A percentile compares a stretch with the other conserved stretches of the same genome.
These are phyloP conservation scores for Cordilura impudica DNA, from an alignment of 2,888 invertebrate genomes.

Conservation along the genomic window DNA sequence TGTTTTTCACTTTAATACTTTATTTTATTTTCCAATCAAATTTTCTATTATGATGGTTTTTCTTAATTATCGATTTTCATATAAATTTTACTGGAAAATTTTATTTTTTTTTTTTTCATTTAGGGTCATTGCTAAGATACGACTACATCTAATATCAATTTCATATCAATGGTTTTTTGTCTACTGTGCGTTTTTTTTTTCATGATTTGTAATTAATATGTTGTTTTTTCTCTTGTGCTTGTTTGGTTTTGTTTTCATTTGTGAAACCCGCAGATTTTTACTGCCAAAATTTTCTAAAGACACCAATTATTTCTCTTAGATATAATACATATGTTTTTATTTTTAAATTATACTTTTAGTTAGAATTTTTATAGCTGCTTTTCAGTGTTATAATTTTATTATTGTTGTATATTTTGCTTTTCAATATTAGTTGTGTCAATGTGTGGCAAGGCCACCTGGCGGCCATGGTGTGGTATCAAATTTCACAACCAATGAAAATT, in stretches of 20 bases:
- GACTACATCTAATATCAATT: slow-evolving; percentile 11
- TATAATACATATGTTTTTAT: no score
- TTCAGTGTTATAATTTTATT: not conserved
- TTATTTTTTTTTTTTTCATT: not conserved
- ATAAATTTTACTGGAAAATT: no score
- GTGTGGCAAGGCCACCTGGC: slow-evolving; percentile 57
- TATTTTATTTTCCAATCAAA: no score
- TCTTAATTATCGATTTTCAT: not conserved
- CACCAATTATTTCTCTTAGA: slow-evolving; percentile 30
- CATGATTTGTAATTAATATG: slow-evolving; percentile 41
- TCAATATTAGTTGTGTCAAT: slow-evolving; percentile 23
- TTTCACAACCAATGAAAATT: slow-evolving; percentile 41
- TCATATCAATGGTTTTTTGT: slow-evolving; percentile 18
- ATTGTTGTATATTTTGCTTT: slow-evolving; percentile 24
- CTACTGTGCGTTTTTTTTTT: not conserved
- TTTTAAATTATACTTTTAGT: not conserved
- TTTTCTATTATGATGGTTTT: not conserved
- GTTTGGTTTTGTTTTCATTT: not conserved
- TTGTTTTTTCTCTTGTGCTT: no score
- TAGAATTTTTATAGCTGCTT: slow-evolving; percentile 3
- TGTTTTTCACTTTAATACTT: no score
- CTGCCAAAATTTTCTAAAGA: slow-evolving; percentile 2
- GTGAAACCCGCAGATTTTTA: slow-evolving; percentile 24
- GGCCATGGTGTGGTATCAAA: slow-evolving; percentile 35
- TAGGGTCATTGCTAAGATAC: slow-evolving; percentile 15